A percentile compares a stretch with the other conserved stretches of the same genome.
These are phyloP conservation scores for Siniperca knerii DNA, from an alignment of 2,113 vertebrate genomes.

Conservation along the genomic window DNA sequence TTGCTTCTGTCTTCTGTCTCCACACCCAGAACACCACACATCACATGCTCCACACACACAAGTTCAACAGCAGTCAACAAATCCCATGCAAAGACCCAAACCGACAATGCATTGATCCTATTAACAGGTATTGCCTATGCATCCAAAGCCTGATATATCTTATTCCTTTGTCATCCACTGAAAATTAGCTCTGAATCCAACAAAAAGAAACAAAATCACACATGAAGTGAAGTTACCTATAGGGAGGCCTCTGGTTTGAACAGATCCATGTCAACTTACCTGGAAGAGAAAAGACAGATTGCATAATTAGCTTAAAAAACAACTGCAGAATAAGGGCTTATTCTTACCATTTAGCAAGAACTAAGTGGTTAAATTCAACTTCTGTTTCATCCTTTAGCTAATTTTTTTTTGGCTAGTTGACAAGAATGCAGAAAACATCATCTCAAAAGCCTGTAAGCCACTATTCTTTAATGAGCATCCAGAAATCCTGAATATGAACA, in stretches of 20 bases:
- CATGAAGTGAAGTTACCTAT: slow-evolving; percentile 1
- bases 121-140: neutral
- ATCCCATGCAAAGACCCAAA: neutral
- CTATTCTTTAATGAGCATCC: no score
- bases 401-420: no score
- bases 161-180: neutral
- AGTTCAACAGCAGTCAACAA: neutral
- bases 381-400: no score
- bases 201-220: neutral
- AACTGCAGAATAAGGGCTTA: neutral
- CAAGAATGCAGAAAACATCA: no score
- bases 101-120: neutral
- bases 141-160: neutral
- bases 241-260: neutral
- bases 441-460: no score
- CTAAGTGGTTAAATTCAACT: no score
- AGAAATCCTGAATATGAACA: no score
- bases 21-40: neutral
- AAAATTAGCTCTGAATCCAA: neutral
- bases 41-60: neutral
- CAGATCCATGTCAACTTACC: slow-evolving; percentile 47
- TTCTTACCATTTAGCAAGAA: no score
- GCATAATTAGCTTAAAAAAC: neutral
- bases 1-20: neutral
- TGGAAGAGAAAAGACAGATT: slow-evolving; percentile 21